phyloP scores from a whole-genome alignment of 2,888 invertebrate species.

The Drosophila tripunctata region DNA sequence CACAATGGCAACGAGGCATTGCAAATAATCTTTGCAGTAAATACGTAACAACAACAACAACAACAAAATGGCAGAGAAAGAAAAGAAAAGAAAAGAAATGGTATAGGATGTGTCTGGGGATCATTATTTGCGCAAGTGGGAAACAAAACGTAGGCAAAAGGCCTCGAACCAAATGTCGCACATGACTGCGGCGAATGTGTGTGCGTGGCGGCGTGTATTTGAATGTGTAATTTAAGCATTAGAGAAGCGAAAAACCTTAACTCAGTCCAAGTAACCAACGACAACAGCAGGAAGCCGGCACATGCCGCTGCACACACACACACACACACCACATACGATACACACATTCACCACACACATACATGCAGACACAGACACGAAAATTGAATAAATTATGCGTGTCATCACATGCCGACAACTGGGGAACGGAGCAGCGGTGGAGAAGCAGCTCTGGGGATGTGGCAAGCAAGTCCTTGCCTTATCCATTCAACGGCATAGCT shows the following conservation, averaged over 20 bases:
- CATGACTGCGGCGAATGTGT: slow-evolving; percentile 70
- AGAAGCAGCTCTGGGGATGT: neutral
- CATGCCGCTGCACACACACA: slow-evolving; percentile 29
- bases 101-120: slow-evolving; percentile 74
- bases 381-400: slow-evolving; percentile 81
- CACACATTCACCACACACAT: slow-evolving; percentile 13
- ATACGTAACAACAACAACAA: slow-evolving; percentile 57
- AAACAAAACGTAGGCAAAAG: slow-evolving; percentile 77
- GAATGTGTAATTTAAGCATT: slow-evolving; percentile 80
- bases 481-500: slow-evolving; percentile 21
- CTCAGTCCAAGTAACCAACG: slow-evolving; percentile 38
- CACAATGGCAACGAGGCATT: slow-evolving; percentile 65
- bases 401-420: slow-evolving; percentile 74
- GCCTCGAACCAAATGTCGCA: slow-evolving; percentile 62
- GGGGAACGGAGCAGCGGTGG: neutral
- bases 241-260: slow-evolving; percentile 74
- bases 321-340: slow-evolving; percentile 9
- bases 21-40: slow-evolving; percentile 80
- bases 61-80: slow-evolving; percentile 9
- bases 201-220: slow-evolving; percentile 53
- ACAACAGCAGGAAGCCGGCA: slow-evolving; percentile 42
- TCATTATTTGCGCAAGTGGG: slow-evolving; percentile 80
- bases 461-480: slow-evolving; percentile 26
- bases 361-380: slow-evolving; percentile 43
- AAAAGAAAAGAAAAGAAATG: slow-evolving; percentile 27